Evolutionary conservation across 2,888 invertebrate species (phyloP).

Genomic region (Antheraea yamamai): DNA sequence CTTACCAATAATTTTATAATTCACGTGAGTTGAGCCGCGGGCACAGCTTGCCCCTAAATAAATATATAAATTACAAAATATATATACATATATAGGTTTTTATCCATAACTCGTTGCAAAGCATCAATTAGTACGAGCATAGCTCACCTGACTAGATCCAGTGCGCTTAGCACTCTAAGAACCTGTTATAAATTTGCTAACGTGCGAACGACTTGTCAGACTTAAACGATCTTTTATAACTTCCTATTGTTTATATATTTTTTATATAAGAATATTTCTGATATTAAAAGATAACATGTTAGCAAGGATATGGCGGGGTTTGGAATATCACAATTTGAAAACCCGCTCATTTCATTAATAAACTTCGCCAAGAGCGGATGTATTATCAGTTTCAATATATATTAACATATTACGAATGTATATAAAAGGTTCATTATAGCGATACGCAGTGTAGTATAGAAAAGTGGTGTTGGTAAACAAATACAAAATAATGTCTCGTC

Average conservation of each 20-base stretch:
- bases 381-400: not conserved
- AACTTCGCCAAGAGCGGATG: not conserved
- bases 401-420: not conserved
- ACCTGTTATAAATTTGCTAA: not conserved
- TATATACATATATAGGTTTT: not conserved
- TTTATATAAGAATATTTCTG: not conserved
- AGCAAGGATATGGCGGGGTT: not conserved
- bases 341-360: not conserved
- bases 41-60: not conserved
- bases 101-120: not conserved
- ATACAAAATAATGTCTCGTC: slow-evolving; percentile 8
- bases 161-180: not conserved
- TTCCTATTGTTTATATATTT: not conserved
- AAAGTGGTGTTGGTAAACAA: not conserved
- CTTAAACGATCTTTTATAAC: not conserved
- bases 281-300: not conserved
- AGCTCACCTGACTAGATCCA: not conserved
- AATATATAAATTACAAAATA: not conserved
- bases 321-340: not conserved
- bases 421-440: not conserved
- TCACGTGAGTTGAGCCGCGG: too few relatives aligned
- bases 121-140: not conserved
- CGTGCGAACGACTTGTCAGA: not conserved
- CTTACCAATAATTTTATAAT: too few relatives aligned
- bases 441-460: not conserved